Evolutionary conservation across 2,113 vertebrate genomes (phyloP).

Genomic region (Calyptomena viridis): DNA sequence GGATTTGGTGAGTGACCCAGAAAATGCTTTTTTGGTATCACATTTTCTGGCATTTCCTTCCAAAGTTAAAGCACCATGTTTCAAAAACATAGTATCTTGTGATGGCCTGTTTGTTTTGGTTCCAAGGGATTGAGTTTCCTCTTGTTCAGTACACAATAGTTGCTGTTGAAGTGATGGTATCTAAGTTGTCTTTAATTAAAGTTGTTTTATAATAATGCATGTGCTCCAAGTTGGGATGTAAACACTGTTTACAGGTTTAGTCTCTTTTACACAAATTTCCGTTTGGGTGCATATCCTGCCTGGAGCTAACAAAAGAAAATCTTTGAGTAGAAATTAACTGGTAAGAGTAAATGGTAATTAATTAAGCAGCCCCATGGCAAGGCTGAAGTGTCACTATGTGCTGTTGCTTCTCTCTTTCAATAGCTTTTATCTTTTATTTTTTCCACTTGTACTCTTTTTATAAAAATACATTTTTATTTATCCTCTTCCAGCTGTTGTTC

Average conservation of each 20-base stretch:
- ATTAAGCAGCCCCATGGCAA: background rate
- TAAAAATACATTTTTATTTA: background rate
- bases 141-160: background rate
- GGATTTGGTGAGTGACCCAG: background rate
- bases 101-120: constrained; percentile 32
- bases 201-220: background rate
- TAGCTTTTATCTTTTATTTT: background rate
- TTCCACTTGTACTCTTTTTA: background rate
- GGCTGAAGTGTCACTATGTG: background rate
- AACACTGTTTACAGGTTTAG: constrained; percentile 10
- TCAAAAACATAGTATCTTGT: background rate
- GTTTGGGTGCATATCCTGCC: background rate
- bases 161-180: background rate
- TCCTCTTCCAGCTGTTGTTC: background rate
- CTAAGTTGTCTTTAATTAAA: constrained; percentile 33
- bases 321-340: background rate
- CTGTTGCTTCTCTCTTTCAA: background rate
- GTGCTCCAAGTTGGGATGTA: background rate
- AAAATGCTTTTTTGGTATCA: background rate
- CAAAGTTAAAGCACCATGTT: background rate
- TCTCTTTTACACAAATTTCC: constrained; percentile 33
- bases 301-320: background rate
- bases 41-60: background rate
- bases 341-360: background rate
- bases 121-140: constrained; percentile 1